Evolutionary conservation across 2,797 vertebrate genomes (phyloP).

Genomic region (Sorex maritimensis): DNA sequence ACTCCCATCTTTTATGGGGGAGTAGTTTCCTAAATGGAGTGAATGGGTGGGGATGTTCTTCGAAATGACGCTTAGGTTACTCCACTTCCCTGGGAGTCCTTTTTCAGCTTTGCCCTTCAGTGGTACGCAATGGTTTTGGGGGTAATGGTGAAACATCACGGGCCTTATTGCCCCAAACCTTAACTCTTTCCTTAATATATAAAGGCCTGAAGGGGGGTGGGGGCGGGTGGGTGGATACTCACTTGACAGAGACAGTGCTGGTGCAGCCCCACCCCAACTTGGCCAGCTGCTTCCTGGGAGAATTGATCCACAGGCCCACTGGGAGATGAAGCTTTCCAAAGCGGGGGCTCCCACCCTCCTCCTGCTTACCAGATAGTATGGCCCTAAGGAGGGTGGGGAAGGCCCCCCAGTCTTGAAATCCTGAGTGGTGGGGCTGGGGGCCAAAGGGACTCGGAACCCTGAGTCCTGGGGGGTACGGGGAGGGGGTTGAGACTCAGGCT

Average conservation of each 20-base stretch:
- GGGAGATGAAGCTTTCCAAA: conserved; percentile 97
- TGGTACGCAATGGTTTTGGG: too few relatives aligned
- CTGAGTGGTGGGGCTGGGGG: background rate
- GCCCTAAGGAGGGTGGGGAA: conserved; percentile 69
- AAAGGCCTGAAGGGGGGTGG: background rate
- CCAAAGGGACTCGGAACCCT: background rate
- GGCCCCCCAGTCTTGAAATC: conserved; percentile 40
- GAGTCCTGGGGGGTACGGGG: background rate
- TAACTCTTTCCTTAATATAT: too few relatives aligned
- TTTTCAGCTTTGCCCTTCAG: too few relatives aligned
- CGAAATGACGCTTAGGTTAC: too few relatives aligned
- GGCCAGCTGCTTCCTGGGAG: conserved; percentile 96
- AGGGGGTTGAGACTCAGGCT: background rate
- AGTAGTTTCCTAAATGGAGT: too few relatives aligned
- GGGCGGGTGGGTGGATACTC: conserved; percentile 45
- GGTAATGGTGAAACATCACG: too few relatives aligned
- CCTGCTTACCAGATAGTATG: conserved; percentile 93
- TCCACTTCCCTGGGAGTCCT: too few relatives aligned
- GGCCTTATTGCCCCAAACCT: too few relatives aligned
- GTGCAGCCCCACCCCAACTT: conserved; percentile 97
- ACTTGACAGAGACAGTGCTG: conserved; percentile 97
- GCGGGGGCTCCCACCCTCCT: conserved; percentile 96
- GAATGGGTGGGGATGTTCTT: too few relatives aligned
- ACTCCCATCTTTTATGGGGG: too few relatives aligned
- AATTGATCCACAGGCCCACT: conserved; percentile 98